A percentile compares a stretch with the other conserved stretches of the same genome.
These are phyloP conservation scores for Drosophila aldrichi DNA, from an alignment of 2,888 invertebrate genomes.

Conservation along the genomic window DNA sequence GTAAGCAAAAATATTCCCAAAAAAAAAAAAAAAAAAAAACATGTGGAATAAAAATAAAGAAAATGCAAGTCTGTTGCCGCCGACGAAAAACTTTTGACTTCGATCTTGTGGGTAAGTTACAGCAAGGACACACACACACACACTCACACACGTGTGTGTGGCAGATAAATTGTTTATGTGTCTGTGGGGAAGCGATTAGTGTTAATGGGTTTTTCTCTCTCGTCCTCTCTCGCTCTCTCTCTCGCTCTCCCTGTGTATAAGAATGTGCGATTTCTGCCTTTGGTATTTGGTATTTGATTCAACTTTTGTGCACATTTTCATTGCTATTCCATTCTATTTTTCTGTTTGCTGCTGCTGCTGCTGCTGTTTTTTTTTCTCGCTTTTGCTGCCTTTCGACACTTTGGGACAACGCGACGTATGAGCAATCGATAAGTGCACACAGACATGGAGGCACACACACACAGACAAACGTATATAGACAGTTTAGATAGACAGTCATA, in stretches of 20 bases:
- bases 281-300: conserved; percentile 72
- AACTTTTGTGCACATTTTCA: conserved; percentile 69
- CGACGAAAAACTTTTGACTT: conserved; percentile 59
- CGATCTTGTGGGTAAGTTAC: conserved; percentile 73
- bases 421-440: conserved; percentile 76
- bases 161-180: conserved; percentile 83
- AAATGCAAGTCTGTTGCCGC: conserved; percentile 67
- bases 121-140: conserved; percentile 45
- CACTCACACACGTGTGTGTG: conserved; percentile 47
- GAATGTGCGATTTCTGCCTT: conserved; percentile 73
- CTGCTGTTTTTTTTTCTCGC: conserved; percentile 12
- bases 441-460: conserved; percentile 42
- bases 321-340: conserved; percentile 53
- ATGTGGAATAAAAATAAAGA: conserved; percentile 12
- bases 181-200: conserved; percentile 83
- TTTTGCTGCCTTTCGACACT: conserved; percentile 56
- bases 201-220: conserved; percentile 75
- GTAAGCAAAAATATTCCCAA: conserved; percentile 76
- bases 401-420: conserved; percentile 66
- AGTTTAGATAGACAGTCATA: conserved; percentile 68
- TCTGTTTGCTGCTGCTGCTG: conserved; percentile 6
- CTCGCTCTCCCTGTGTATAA: conserved; percentile 31
- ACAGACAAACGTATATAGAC: conserved; percentile 51
- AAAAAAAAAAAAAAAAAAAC: no score
- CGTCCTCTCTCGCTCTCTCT: conserved; percentile 15